Evolutionary conservation across 2,797 vertebrate genomes (phyloP).

Genomic region (Dallia pectoralis): DNA sequence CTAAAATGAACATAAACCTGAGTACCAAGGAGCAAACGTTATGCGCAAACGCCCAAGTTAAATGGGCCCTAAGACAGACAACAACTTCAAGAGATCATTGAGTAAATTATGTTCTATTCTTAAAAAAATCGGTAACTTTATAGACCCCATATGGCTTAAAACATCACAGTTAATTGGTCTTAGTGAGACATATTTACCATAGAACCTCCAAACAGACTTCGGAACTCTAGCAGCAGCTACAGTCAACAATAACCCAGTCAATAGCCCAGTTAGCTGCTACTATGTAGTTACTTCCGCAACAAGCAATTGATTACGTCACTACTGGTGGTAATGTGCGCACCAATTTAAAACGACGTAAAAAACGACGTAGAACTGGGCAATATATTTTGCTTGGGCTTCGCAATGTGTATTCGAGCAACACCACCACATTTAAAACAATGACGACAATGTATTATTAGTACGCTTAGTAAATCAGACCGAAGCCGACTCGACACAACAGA

Average conservation of each 20-base stretch:
- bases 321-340: background rate
- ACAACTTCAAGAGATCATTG: background rate
- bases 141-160: background rate
- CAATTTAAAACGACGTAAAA: background rate
- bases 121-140: background rate
- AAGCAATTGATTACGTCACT: background rate
- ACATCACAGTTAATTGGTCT: background rate
- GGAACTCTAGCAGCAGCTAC: constrained; percentile 52
- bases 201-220: constrained; percentile 73
- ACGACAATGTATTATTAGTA: too few relatives aligned
- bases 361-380: too few relatives aligned
- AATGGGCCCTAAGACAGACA: background rate
- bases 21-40: background rate
- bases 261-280: background rate
- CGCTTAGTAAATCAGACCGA: too few relatives aligned
- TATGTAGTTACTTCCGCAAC: background rate
- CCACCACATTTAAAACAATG: too few relatives aligned
- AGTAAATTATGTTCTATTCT: background rate
- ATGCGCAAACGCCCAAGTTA: too few relatives aligned
- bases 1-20: too few relatives aligned
- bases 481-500: too few relatives aligned
- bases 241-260: constrained; percentile 53
- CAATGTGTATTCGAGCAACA: too few relatives aligned
- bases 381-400: too few relatives aligned
- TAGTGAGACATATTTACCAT: constrained; percentile 70